Percentiles rank a stretch among this genome's conserved stretches.
These are phyloP conservation scores for Phylloscopus trochilus DNA, from an alignment of 2,113 vertebrate genomes.

Conservation along the genomic window DNA sequence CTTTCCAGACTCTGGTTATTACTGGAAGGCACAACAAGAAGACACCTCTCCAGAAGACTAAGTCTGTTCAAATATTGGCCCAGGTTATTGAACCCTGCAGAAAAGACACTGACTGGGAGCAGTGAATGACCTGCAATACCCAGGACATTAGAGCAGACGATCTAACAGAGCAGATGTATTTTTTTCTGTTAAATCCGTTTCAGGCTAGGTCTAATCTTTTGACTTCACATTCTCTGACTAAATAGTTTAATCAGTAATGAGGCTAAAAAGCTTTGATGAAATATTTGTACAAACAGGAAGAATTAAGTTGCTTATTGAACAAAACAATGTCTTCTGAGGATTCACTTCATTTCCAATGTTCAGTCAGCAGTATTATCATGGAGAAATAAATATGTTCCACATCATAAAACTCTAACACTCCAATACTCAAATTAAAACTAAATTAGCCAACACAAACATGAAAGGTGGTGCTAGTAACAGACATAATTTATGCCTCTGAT, in stretches of 20 bases:
- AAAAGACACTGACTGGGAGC: background rate
- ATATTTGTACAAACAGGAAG: slow-evolving; percentile 16
- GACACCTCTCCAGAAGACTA: background rate
- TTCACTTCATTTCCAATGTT: slow-evolving; percentile 16
- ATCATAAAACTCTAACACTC: background rate
- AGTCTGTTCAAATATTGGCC: background rate
- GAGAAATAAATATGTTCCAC: background rate
- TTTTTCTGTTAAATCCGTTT: background rate
- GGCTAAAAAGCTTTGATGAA: slow-evolving; percentile 19
- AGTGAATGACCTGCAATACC: background rate
- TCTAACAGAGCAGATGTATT: background rate
- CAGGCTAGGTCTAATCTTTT: background rate
- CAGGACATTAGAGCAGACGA: background rate
- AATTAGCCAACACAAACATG: background rate
- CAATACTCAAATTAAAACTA: background rate
- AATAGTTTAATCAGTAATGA: slow-evolving; percentile 4
- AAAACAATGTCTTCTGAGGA: slow-evolving; percentile 1
- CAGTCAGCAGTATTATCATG: background rate
- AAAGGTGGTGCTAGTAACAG: background rate
- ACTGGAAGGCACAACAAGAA: background rate
- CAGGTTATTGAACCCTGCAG: background rate
- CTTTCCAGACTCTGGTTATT: background rate
- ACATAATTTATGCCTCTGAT: background rate
- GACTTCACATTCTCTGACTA: background rate
- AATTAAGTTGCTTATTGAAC: slow-evolving; percentile 8